Conservation (phyloP, 2,888 invertebrate species). For the Drosophila tripunctata region DNA sequence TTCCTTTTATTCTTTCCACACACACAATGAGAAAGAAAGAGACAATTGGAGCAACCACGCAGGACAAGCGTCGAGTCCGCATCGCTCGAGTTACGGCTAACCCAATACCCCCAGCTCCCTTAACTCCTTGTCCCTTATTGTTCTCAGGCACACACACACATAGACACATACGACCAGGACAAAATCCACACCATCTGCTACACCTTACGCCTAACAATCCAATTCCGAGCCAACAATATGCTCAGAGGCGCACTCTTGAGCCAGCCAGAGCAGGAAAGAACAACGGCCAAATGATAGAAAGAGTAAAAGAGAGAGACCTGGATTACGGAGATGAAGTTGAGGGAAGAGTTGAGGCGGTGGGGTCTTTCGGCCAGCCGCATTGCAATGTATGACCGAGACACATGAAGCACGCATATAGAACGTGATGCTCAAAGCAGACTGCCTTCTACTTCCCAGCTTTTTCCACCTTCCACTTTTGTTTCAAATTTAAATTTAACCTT, state of each 20-base stretch:
- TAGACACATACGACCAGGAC: slow-evolving; percentile 24
- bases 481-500: slow-evolving; percentile 82
- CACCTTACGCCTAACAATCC: slow-evolving; percentile 80
- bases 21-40: slow-evolving; percentile 14
- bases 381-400: slow-evolving; percentile 71
- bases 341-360: background rate
- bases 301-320: background rate
- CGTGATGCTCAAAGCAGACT: slow-evolving; percentile 55
- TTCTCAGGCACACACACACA: slow-evolving; percentile 18
- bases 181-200: slow-evolving; percentile 75
- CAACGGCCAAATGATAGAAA: background rate
- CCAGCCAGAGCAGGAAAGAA: slow-evolving; percentile 12
- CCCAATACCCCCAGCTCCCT: background rate
- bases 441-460: background rate
- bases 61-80: slow-evolving; percentile 45
- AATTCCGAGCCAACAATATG: slow-evolving; percentile 76
- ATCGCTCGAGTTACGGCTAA: slow-evolving; percentile 19
- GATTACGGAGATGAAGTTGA: background rate
- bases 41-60: slow-evolving; percentile 37
- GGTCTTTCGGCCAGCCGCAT: slow-evolving; percentile 58
- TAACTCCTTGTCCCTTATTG: background rate
- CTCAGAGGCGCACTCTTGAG: slow-evolving; percentile 58
- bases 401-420: slow-evolving; percentile 55
- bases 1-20: slow-evolving; percentile 49
- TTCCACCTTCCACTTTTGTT: slow-evolving; percentile 48